Conservation (phyloP, 2,797 vertebrate genomes). For the Percopsis omiscomaycus region DNA sequence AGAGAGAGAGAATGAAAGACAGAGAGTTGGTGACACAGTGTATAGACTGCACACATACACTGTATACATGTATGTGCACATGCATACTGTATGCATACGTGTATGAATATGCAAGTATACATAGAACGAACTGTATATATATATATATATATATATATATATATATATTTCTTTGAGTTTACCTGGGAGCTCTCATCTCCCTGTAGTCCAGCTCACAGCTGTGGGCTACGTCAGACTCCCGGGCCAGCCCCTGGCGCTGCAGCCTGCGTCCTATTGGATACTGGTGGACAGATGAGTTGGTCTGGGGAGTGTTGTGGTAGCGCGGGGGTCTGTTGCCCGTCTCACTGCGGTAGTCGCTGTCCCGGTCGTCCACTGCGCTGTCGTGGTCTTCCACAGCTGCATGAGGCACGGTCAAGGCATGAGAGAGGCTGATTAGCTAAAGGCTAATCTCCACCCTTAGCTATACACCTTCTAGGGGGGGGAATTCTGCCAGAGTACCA, state of each 20-base stretch:
- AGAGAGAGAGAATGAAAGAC: not conserved
- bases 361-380: constrained; percentile 86
- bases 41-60: no score
- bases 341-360: constrained; percentile 94
- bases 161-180: constrained; percentile 20
- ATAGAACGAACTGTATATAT: not conserved
- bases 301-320: constrained; percentile 86
- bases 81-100: not conserved
- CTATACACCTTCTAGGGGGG: no score
- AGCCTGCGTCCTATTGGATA: constrained; percentile 81
- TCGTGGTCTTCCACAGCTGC: constrained; percentile 91
- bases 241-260: constrained; percentile 75
- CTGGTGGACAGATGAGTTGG: constrained; percentile 91
- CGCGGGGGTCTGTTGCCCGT: constrained; percentile 85
- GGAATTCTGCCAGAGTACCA: no score
- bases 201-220: constrained; percentile 83
- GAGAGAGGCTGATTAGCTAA: no score
- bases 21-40: not conserved
- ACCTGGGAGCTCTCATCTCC: constrained; percentile 83
- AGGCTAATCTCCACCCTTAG: no score
- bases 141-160: not conserved
- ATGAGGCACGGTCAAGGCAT: constrained; percentile 15
- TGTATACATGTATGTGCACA: not conserved
- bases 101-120: no score
- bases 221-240: constrained; percentile 81